phyloP scores from a whole-genome alignment of 2,113 vertebrate genomes.

The Crotalus horridus region DNA sequence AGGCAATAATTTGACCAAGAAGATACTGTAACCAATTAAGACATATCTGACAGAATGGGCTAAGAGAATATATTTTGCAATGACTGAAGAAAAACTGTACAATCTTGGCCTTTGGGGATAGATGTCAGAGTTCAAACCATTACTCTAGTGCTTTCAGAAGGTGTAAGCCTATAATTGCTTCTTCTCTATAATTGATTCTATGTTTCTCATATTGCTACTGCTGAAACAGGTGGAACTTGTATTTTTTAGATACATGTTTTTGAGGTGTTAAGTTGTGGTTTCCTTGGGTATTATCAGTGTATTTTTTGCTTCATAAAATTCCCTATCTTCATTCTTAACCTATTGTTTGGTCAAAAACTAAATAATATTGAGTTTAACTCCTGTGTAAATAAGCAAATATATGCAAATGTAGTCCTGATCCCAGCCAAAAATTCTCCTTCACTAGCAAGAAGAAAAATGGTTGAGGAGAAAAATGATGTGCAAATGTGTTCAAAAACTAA shows the following conservation, averaged over 20 bases:
- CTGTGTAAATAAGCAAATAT: not conserved
- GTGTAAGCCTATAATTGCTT: not conserved
- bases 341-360: not conserved
- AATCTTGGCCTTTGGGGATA: not conserved
- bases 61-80: not conserved
- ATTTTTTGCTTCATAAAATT: not conserved
- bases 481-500: not conserved
- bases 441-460: not conserved
- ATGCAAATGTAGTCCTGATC: not conserved
- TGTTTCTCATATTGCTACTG: not conserved
- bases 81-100: not conserved
- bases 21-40: not conserved
- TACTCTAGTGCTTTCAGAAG: not conserved
- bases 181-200: not conserved
- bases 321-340: not conserved
- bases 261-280: not conserved
- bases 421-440: not conserved
- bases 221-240: not conserved
- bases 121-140: not conserved
- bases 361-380: not conserved
- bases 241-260: not conserved
- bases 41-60: not conserved
- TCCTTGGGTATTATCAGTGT: not conserved
- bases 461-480: not conserved
- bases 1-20: slow-evolving; percentile 16